Evolutionary conservation across 2,888 invertebrate species (phyloP).

Genomic region (Cryptus viduatorius): DNA sequence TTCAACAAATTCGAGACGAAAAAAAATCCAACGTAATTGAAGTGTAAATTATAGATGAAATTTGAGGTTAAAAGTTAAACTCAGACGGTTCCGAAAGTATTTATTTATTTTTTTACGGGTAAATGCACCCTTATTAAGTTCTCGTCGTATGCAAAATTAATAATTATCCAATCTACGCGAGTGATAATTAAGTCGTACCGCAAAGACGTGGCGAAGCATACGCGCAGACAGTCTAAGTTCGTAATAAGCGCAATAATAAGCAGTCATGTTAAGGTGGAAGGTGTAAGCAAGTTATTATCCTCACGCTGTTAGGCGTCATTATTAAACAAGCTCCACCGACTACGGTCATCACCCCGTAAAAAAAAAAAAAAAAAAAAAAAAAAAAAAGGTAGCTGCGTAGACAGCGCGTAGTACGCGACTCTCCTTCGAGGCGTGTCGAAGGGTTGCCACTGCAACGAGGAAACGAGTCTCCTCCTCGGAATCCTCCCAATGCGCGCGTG

Average conservation of each 20-base stretch:
- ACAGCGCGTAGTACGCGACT: conserved; percentile 21
- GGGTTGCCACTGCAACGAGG: conserved; percentile 48
- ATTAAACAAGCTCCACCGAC: conserved; percentile 62
- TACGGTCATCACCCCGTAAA: conserved; percentile 48
- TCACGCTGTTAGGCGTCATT: conserved; percentile 59
- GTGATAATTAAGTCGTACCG: conserved; percentile 32
- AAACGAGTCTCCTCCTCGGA: conserved; percentile 51
- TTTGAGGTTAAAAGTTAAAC: no score
- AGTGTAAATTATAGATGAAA: no score
- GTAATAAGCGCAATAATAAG: conserved; percentile 62
- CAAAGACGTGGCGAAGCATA: conserved; percentile 30
- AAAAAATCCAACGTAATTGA: no score
- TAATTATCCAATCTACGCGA: conserved; percentile 60
- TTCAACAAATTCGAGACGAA: no score
- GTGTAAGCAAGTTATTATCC: conserved; percentile 58
- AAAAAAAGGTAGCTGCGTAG: conserved; percentile 15
- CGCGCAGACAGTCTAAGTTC: conserved; percentile 22
- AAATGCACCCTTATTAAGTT: conserved; percentile 5
- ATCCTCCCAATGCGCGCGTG: conserved; percentile 2
- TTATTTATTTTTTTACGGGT: not conserved
- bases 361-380: conserved; percentile 36
- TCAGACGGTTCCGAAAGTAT: not conserved
- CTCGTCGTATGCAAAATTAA: conserved; percentile 48
- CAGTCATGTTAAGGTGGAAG: conserved; percentile 49
- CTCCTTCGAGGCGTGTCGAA: conserved; percentile 63